Evolutionary conservation across 2,888 invertebrate genomes (phyloP).

Genomic region (Hirtodrosophila histrioides): DNA sequence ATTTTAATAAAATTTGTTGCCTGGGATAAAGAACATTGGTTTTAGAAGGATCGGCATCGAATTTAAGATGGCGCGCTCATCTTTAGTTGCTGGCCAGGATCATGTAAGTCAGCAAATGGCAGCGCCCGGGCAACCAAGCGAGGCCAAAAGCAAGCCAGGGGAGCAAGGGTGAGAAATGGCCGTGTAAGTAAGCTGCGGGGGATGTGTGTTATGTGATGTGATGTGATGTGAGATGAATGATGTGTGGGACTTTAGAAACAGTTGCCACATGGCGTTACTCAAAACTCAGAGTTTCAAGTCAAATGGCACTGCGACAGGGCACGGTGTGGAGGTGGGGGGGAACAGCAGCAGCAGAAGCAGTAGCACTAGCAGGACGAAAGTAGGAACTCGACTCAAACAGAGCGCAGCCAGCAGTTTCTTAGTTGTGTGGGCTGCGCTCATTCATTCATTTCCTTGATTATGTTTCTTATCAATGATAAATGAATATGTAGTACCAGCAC

Average conservation of each 20-base stretch:
- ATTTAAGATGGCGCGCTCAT: too few species aligned
- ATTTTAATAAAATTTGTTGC: too few species aligned
- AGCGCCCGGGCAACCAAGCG: neutral
- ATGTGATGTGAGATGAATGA: conserved; percentile 52
- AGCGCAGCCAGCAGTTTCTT: conserved; percentile 15
- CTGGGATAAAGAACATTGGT: too few species aligned
- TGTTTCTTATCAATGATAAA: conserved; percentile 78
- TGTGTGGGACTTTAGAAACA: conserved; percentile 56
- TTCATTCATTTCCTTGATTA: conserved; percentile 78
- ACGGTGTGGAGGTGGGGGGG: neutral
- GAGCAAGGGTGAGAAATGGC: conserved; percentile 2
- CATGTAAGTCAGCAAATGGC: too few species aligned
- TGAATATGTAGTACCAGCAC: conserved; percentile 71
- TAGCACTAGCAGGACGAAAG: neutral
- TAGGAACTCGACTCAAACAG: conserved; percentile 4
- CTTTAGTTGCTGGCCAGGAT: too few species aligned
- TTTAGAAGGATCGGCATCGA: too few species aligned
- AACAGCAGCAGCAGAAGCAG: neutral
- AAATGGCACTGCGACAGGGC: conserved; percentile 24
- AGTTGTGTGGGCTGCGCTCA: conserved; percentile 43
- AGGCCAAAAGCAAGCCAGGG: neutral
- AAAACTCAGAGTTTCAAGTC: conserved; percentile 48
- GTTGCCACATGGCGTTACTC: conserved; percentile 61
- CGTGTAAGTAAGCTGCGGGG: conserved; percentile 7
- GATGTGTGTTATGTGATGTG: conserved; percentile 22